Base-by-base conservation (phyloP, 2,888 invertebrate species). In the Hipparchia semele region DNA sequence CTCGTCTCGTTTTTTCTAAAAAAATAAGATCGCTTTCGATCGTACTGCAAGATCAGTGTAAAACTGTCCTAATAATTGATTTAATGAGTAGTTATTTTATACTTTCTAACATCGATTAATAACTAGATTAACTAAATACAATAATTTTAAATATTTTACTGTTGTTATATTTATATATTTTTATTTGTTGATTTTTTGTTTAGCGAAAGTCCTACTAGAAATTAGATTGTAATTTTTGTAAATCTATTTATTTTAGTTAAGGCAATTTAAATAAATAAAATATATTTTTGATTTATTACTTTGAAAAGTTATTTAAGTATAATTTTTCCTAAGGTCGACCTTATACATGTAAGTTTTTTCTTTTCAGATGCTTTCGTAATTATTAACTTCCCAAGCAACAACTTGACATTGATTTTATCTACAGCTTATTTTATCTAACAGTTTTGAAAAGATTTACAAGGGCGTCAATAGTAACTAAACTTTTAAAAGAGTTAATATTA, bases 181-280 rank as follows among this genome's bases (percentile, higher is more conserved):
- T 60, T 51, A 49, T 60, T 70, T 59, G 73, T 77, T 76, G 76
- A 75, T 76, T 78, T 80, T 80, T 80, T 76, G 72, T 76, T 78
- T 75, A 79, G 78, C 77, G 73, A 80, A 83, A 89, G 83, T 90
- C 87, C 87, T 87, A 87, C 79, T 76, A 78, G 74, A 76, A 74
- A 72, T 75, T 88, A 88, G 85, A 82, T 87, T 87, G 87, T 86
- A 86, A 86, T 86, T 84, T 81, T 81, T 83, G 76, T 82, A 80
- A 79, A 76, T 73, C 13, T 56, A 77, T 80, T 80, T 71, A 76
- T 76, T 74, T 66, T 72, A 71, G 69, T 75, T 71, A 68, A 71
- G 45, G n/a, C 67, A 13, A 9, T n/a, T 53, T 23, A 12, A 7
- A 12, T 53, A 13, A 64, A 23, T 49, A n/a, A 64, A 64, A 64